Evolutionary conservation across 2,888 invertebrate species (phyloP), one percentile per base, ranked within the genome.

Genomic region (Synergus japonicus): DNA sequence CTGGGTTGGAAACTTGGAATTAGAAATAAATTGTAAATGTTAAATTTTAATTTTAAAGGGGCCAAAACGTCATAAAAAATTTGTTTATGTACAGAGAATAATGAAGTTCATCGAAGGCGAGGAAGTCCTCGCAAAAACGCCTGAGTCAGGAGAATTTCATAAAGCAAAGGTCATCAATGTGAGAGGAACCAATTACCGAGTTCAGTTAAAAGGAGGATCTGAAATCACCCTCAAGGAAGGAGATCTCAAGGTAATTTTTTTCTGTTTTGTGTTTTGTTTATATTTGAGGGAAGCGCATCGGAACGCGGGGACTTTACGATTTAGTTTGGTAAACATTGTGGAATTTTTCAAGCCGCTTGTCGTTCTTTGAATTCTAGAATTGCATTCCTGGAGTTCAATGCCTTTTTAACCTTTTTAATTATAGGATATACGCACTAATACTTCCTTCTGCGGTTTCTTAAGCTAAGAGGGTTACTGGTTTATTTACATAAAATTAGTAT

Each of bases 71-170:
- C 18, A n/a, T 37, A 78, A 67, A 76, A 66, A 63, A n/a, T 54
- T 58, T 9, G 10, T 81, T 76, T 81, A 77, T 79, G 46, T 22
- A 76, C 76, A 66, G 44, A 67, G 76, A 78, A 81, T 80, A 78
- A 89, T 87, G 87, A 89, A 86, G 82, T 91, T 88, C 63, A 73
- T 73, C 5, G 88, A 88, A 79, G 92, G 91, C 41, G 90, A 90
- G n/a, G 83, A 87, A 41, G 90, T 92, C 5, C 83, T 91, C 78
- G 91, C 90, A 2, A 89, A 86, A 78, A 82, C 87, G 82, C 89
- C 91, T 13, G 85, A 82, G 29, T 86, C 85, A 1, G 82, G 81
- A 0, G 86, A 90, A 22, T 91, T 86, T 80, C 82, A 83, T 44
- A 87, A 84, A 79, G 91, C 86, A 9, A 89, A 83, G 79, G 81